A percentile compares a stretch with the other conserved stretches of the same genome.
Evolutionary conservation across 2,888 invertebrate species (phyloP).

Genomic region (Ceramica pisi): DNA sequence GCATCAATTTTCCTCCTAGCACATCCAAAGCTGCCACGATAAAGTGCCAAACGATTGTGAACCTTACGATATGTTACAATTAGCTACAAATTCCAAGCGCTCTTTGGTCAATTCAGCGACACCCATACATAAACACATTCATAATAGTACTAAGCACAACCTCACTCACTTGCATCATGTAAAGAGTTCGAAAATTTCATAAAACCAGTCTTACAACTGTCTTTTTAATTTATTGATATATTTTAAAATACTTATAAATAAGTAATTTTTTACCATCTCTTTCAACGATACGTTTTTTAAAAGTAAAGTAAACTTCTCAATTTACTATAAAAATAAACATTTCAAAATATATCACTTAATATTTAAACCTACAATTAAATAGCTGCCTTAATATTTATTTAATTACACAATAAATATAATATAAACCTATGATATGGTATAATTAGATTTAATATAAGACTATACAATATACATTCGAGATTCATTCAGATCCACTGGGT

Average conservation of each 20-base stretch:
- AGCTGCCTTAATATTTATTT: conserved; percentile 42
- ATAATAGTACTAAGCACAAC: conserved; percentile 71
- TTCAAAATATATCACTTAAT: conserved; percentile 50
- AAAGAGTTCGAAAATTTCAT: conserved; percentile 60
- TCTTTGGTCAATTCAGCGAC: conserved; percentile 82
- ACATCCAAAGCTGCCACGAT: conserved; percentile 50
- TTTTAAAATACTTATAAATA: conserved; percentile 54
- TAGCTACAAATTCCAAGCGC: conserved; percentile 76
- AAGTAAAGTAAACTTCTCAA: conserved; percentile 12
- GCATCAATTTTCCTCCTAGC: conserved; percentile 8
- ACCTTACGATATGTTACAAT: conserved; percentile 78
- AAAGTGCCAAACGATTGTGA: conserved; percentile 57
- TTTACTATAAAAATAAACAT: conserved; percentile 39
- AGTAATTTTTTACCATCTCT: neutral
- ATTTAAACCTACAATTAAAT: conserved; percentile 48
- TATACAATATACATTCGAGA: conserved; percentile 50
- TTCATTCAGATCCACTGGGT: conserved; percentile 25
- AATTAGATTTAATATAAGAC: conserved; percentile 52
- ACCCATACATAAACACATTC: conserved; percentile 56
- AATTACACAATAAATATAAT: conserved; percentile 69
- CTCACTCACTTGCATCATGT: conserved; percentile 58
- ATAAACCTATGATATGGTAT: conserved; percentile 70
- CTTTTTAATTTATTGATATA: conserved; percentile 30
- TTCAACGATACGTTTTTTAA: conserved; percentile 7
- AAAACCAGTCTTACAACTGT: conserved; percentile 68